phyloP scores from a whole-genome alignment of 2,113 vertebrate species.

The Phylloscopus trochilus region DNA sequence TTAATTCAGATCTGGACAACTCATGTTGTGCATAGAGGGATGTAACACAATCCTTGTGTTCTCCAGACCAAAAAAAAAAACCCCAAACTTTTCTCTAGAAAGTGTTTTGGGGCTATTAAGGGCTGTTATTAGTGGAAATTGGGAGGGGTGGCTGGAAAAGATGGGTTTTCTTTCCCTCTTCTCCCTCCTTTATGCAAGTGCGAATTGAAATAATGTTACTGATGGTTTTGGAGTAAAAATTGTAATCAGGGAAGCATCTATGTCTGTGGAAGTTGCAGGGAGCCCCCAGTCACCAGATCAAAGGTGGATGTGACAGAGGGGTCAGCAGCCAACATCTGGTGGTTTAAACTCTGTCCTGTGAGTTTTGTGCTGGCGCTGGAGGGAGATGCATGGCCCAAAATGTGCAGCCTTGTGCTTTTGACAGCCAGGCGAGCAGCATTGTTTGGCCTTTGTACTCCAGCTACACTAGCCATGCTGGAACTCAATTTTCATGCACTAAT shows the following conservation, averaged over 20 bases:
- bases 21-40: background rate
- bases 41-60: background rate
- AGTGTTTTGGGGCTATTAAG: background rate
- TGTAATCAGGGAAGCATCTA: background rate
- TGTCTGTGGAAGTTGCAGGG: background rate
- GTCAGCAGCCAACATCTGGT: background rate
- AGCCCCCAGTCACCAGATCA: background rate
- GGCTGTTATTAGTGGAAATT: background rate
- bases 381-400: rapidly evolving
- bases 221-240: background rate
- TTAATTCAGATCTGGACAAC: background rate
- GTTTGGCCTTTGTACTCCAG: background rate
- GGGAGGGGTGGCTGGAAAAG: background rate
- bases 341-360: background rate
- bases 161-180: background rate
- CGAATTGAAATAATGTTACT: background rate
- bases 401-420: rapidly evolving
- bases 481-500: background rate
- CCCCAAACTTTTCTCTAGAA: background rate
- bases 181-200: background rate
- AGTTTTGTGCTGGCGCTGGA: background rate
- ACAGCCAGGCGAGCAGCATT: background rate
- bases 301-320: background rate
- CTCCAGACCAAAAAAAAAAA: background rate
- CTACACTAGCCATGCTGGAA: rapidly evolving